phyloP scores from a whole-genome alignment of 2,797 vertebrate species.

The Eulemur albifrons region DNA sequence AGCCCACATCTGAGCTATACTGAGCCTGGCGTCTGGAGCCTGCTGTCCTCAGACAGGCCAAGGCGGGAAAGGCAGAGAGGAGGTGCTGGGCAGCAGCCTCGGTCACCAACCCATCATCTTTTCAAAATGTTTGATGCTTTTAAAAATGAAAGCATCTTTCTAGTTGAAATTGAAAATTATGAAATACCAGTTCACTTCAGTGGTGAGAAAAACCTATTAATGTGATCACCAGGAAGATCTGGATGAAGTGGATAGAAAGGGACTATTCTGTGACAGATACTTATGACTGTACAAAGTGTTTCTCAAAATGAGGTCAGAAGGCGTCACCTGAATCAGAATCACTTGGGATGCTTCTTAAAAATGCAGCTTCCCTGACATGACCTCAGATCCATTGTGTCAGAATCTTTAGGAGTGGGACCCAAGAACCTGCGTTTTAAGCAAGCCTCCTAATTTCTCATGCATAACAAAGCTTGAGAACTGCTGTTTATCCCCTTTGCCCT shows the following conservation, averaged over 20 bases:
- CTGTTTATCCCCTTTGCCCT: neutral
- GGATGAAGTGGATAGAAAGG: neutral
- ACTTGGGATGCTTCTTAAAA: neutral
- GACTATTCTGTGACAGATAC: neutral
- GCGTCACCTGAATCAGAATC: neutral
- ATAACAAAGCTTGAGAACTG: neutral
- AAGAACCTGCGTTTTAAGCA: neutral
- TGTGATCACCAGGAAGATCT: neutral
- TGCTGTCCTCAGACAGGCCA: neutral
- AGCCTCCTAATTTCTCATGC: neutral
- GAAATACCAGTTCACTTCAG: neutral
- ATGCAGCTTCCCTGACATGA: neutral
- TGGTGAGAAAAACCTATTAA: neutral
- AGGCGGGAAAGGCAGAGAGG: neutral
- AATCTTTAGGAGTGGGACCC: neutral
- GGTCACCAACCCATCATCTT: neutral
- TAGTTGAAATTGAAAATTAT: neutral
- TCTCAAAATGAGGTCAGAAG: neutral
- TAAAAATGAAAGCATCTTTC: neutral
- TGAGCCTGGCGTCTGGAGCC: neutral
- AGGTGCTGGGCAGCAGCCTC: neutral
- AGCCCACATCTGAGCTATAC: neutral
- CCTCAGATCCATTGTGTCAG: neutral
- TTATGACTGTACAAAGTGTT: neutral
- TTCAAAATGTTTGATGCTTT: neutral